These are phyloP conservation scores for Hephaestus fuliginosus DNA, from an alignment of 2,797 vertebrate species.

Conservation along the genomic window DNA sequence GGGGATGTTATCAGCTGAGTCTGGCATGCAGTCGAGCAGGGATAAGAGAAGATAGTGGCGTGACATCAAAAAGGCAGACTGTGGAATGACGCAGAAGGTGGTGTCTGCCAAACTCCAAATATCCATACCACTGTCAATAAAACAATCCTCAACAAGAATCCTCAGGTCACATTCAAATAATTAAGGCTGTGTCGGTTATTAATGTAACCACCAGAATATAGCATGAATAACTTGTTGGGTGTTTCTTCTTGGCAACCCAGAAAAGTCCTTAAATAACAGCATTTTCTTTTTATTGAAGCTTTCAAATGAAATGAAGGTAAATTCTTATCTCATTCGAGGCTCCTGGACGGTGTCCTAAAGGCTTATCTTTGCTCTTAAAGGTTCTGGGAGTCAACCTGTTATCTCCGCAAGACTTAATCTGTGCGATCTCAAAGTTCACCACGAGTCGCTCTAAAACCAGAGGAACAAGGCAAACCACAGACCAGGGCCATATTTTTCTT, in stretches of 20 bases:
- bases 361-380: not conserved
- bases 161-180: not conserved
- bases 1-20: constrained; percentile 46
- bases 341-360: not conserved
- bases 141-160: constrained; percentile 7
- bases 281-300: not conserved
- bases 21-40: constrained; percentile 40
- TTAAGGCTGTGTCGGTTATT: not conserved
- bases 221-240: not conserved
- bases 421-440: constrained; percentile 10
- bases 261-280: not conserved
- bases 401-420: constrained; percentile 5
- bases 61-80: constrained; percentile 41
- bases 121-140: constrained; percentile 12
- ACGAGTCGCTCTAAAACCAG: no score
- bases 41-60: constrained; percentile 51
- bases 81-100: constrained; percentile 43
- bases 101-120: constrained; percentile 24
- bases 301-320: not conserved
- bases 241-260: not conserved
- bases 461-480: no score
- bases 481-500: no score
- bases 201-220: not conserved
- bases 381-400: not conserved
- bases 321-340: not conserved